These are phyloP conservation scores for Cheilosia vernalis DNA, from an alignment of 2,888 invertebrate species.

Conservation along the genomic window DNA sequence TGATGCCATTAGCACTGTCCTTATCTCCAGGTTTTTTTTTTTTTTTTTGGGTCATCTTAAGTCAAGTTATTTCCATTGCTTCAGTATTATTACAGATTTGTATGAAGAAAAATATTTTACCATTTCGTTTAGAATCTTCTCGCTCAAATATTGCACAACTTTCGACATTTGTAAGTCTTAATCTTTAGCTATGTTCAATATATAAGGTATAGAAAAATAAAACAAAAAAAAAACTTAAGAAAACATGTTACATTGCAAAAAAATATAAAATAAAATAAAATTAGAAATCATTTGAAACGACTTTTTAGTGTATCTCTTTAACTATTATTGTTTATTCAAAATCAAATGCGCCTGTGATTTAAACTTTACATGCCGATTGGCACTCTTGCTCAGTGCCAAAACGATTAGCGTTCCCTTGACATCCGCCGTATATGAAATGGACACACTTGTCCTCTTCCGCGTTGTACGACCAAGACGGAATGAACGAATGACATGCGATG, in stretches of 20 bases:
- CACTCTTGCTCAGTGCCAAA: slow-evolving; percentile 88
- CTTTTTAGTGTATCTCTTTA: slow-evolving; percentile 4
- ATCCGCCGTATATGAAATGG: slow-evolving; percentile 90
- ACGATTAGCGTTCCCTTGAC: slow-evolving; percentile 91
- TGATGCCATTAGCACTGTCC: not conserved
- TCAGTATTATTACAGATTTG: slow-evolving; percentile 21
- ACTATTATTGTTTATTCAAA: not conserved
- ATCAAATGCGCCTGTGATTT: not conserved
- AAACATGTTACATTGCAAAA: slow-evolving; percentile 76
- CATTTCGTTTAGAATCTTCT: slow-evolving; percentile 21
- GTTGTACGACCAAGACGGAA: slow-evolving; percentile 89
- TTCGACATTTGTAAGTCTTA: slow-evolving; percentile 39
- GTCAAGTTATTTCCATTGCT: slow-evolving; percentile 23
- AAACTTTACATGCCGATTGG: slow-evolving; percentile 84
- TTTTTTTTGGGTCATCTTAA: not conserved
- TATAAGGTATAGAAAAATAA: slow-evolving; percentile 31
- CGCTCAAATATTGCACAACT: slow-evolving; percentile 49
- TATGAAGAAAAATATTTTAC: slow-evolving; percentile 17
- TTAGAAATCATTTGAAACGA: slow-evolving; percentile 43
- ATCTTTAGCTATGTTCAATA: slow-evolving; percentile 37
- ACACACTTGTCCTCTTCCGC: slow-evolving; percentile 86
- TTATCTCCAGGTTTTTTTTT: slow-evolving; percentile 16
- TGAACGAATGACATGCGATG: slow-evolving; percentile 80
- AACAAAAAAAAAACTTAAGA: slow-evolving; percentile 15
- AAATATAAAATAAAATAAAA: slow-evolving; percentile 61